Conservation (phyloP, 1,140 invertebrate genomes). For the Drosophila equinoxialis region DNA sequence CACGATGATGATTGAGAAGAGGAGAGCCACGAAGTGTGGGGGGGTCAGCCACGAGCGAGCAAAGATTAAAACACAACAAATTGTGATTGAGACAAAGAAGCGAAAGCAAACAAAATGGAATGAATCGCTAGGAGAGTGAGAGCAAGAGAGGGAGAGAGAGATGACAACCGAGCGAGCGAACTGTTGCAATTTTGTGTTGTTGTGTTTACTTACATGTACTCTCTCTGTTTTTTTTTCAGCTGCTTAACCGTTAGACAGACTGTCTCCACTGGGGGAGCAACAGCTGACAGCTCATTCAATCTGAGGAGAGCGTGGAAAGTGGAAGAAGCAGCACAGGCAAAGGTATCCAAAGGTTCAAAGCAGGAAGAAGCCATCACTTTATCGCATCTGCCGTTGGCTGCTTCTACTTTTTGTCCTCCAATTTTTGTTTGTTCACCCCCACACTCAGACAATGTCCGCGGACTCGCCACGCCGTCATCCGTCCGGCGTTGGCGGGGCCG, state of each 20-base stretch:
- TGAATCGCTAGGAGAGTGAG: constrained; percentile 16
- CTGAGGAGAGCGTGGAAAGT: not conserved
- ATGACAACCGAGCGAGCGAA: constrained; percentile 19
- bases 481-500: constrained; percentile 62
- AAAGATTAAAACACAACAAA: constrained; percentile 68
- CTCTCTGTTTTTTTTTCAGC: not conserved
- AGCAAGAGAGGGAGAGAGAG: constrained; percentile 8
- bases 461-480: constrained; percentile 80
- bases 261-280: constrained; percentile 36
- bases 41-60: constrained; percentile 46
- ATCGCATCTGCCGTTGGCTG: not conserved
- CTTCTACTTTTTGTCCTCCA: not conserved
- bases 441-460: constrained; percentile 69
- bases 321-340: not conserved
- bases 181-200: constrained; percentile 1
- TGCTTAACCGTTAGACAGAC: constrained; percentile 36
- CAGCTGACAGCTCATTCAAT: constrained; percentile 19
- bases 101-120: constrained; percentile 42
- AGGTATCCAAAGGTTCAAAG: not conserved
- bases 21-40: not conserved
- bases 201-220: not conserved
- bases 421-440: constrained; percentile 1
- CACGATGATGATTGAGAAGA: not conserved
- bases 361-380: not conserved
- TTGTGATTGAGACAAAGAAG: constrained; percentile 70